Base-by-base conservation (phyloP, 2,797 vertebrate genomes). In the Acanthis flammea region DNA sequence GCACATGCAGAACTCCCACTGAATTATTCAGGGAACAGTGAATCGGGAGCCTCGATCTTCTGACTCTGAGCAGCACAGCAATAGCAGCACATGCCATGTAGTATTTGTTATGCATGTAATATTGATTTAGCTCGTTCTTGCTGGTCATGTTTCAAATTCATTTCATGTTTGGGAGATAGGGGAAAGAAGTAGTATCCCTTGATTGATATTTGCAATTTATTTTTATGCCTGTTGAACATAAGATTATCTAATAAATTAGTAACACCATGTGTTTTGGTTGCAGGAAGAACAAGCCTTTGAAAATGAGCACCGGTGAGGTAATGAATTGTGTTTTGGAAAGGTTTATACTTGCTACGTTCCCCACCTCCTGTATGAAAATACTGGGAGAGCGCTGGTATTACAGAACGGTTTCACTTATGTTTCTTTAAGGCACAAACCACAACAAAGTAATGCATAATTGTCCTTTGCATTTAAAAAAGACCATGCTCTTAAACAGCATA, bases 401-500 rank as follows among this genome's bases (percentile, higher is more conserved):
- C 25, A 81, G 63, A 86, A 71, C 0, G 0, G 23, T 73, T 75
- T 88, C 33, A 31, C 48, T 68, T 30, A 31, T 4, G 7, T 86
- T 79, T 85, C 19, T 86, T 91, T 84, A 71, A 83, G 47, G 65
- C 58, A 83, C 54, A 88, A 77, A 89, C 28, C 76, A 67, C 55
- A 71, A 44, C 66, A 88, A 93, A 71, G 61, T 51, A 91, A 54
- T 31, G 37, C n/a, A 66, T 62, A 82, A 79, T 77, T 6, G 17
- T 77, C 73, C 58, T 81, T 74, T 94, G 85, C 88, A 63, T 88
- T 92, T 77, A 84, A 92, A 86, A 92, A 84, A 85, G 67, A 93
- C 31, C 16, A 17, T 14, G 55, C 61, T 97, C 98, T 98, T 96
- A 95, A 98, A 98, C 98, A 98, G 97, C 98, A 97, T 95, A 97